These are phyloP conservation scores for Carassius gibelio DNA, from an alignment of 2,113 vertebrate species.

Conservation along the genomic window DNA sequence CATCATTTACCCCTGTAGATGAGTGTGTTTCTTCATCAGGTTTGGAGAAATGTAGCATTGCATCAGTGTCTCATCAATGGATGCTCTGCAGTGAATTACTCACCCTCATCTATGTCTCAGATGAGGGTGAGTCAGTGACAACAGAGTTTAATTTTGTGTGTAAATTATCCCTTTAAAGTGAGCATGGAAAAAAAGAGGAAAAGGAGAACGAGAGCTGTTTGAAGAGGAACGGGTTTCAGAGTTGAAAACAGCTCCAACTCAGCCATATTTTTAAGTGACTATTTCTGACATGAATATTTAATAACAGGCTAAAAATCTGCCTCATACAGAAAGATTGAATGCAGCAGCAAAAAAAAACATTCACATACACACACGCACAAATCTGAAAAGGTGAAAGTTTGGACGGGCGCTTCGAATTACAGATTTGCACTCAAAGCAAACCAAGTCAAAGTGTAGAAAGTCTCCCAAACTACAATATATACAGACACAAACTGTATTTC, in stretches of 20 bases:
- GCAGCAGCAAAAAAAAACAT: background rate
- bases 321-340: background rate
- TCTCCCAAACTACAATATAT: background rate
- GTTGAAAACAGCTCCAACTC: constrained; percentile 50
- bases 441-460: background rate
- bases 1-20: too few relatives aligned
- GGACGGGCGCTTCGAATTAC: background rate
- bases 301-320: constrained; percentile 2
- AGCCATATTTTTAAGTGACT: background rate
- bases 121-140: too few relatives aligned
- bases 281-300: constrained; percentile 44
- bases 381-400: constrained; percentile 20
- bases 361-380: background rate
- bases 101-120: too few relatives aligned
- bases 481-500: background rate
- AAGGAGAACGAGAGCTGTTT: background rate
- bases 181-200: background rate
- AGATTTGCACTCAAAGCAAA: constrained; percentile 9
- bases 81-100: too few relatives aligned
- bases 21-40: too few relatives aligned
- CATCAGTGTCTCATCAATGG: too few relatives aligned
- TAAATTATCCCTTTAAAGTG: too few relatives aligned
- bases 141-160: too few relatives aligned
- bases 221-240: background rate
- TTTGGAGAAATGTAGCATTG: too few relatives aligned